These are phyloP conservation scores for Cyprinus carpio DNA, from an alignment of 2,113 vertebrate genomes.

Conservation along the genomic window DNA sequence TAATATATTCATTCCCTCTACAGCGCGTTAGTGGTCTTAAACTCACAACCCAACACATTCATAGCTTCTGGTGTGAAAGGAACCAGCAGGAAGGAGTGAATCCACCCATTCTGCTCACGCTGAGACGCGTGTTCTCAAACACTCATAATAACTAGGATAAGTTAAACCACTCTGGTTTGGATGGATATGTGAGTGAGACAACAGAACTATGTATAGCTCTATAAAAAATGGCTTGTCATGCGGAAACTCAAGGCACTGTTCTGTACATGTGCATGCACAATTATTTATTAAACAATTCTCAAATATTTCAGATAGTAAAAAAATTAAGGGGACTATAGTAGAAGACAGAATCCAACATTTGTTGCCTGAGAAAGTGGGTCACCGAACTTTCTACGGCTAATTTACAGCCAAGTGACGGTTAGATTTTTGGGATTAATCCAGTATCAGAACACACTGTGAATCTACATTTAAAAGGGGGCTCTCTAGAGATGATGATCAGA, in stretches of 20 bases:
- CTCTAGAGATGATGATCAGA: background rate
- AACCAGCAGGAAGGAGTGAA: too few species aligned
- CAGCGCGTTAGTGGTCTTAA: background rate
- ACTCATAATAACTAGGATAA: constrained; percentile 55
- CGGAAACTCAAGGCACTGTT: background rate
- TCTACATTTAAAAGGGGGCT: background rate
- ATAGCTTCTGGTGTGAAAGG: constrained; percentile 8
- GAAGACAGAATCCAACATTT: background rate
- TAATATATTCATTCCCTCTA: background rate
- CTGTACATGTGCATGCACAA: background rate
- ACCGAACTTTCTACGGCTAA: background rate
- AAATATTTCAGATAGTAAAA: background rate
- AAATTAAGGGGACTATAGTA: background rate
- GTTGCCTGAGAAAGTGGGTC: background rate
- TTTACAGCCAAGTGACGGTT: background rate
- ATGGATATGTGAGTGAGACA: constrained; percentile 19
- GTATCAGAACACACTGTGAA: background rate
- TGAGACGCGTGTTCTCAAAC: constrained; percentile 46
- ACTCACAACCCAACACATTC: background rate
- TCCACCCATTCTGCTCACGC: constrained; percentile 28
- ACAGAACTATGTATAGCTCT: constrained; percentile 47
- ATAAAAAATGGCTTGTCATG: constrained; percentile 36
- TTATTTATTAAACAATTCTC: background rate
- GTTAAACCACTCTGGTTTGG: constrained; percentile 63
- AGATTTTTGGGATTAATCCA: background rate